Base-by-base conservation (phyloP, 2,113 vertebrate genomes). In the Oncorhynchus nerka region DNA sequence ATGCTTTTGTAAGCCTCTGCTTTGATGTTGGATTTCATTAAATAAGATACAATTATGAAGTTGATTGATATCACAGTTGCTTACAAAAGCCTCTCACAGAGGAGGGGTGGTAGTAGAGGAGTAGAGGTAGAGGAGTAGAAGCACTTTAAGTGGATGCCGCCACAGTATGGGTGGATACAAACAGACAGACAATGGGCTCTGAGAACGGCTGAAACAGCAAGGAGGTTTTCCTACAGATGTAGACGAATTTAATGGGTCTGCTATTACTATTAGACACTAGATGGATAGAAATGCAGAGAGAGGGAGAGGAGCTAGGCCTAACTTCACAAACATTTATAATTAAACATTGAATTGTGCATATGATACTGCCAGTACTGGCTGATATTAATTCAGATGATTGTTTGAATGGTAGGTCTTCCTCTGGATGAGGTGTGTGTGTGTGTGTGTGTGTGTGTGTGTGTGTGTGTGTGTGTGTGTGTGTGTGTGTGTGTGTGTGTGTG, bases 11-110 rank as follows among this genome's bases (percentile, higher is more conserved):
- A 71, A 80, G 59, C 48, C 75, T 70, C 26, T 71, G 5, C 82
- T 91, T 89, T 88, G 81, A 90, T 87, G 83, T 79, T 74, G 62
- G 74, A 77, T 86, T 83, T 82, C 83, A 90, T 91, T 87, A 87
- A 85, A 84, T 77, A 79, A 68, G 77, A 82, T 69, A 26, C 51
- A 57, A 30, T 87, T 83, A 86, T 84, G 73, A 88, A 74, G 70
- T n/a, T 75, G 82, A 86, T 82, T 84, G 76, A 83, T 86, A 87
- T 86, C 75, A 74, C 64, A 79, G 77, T 75, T 76, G 64, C 61
- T 77, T 67, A 79, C 75, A 89, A 88, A 84, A 82, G 65, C 55
- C 48, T 74, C 73, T 51, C 28, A 57, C 70, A 30, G 64, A 67
- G 62, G 28, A 69, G 61, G 20, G 11, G 68, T 57, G 71, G 70